These are phyloP conservation scores for Orussus abietinus DNA, from an alignment of 1,140 invertebrate species.

Conservation along the genomic window DNA sequence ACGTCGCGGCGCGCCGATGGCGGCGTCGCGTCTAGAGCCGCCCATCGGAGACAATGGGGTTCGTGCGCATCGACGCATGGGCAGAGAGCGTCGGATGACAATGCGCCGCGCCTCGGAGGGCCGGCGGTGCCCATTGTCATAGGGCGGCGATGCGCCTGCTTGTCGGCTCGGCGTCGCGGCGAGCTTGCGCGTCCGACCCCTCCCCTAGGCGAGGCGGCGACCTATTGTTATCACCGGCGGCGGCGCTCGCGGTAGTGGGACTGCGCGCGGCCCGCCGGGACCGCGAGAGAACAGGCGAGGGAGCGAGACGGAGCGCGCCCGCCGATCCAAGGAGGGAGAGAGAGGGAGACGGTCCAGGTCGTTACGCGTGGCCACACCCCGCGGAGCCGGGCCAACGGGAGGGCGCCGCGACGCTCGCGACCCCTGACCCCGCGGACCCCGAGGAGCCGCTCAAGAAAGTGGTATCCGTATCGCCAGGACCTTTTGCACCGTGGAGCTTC, in stretches of 20 bases:
- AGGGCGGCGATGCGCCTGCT: conserved; percentile 49
- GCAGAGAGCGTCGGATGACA: conserved; percentile 47
- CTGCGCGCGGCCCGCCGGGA: conserved; percentile 8
- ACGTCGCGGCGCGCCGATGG: not conserved
- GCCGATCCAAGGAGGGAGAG: conserved; percentile 2
- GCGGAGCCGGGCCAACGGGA: conserved; percentile 32
- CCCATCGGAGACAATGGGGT: conserved; percentile 49
- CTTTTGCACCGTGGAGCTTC: too few species aligned
- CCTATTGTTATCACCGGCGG: conserved; percentile 17
- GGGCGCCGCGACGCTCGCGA: conserved; percentile 25
- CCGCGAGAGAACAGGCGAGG: conserved; percentile 2
- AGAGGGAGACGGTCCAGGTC: too few species aligned
- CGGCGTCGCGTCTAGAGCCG: conserved; percentile 13
- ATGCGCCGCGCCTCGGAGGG: conserved; percentile 46
- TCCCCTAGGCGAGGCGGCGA: conserved; percentile 5
- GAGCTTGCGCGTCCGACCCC: not conserved
- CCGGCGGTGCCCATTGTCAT: conserved; percentile 51
- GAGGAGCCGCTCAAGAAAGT: conserved; percentile 19
- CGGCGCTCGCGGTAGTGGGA: conserved; percentile 6
- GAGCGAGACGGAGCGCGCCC: conserved; percentile 11
- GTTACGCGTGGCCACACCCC: conserved; percentile 36
- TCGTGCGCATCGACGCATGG: conserved; percentile 51
- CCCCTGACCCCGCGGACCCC: conserved; percentile 32
- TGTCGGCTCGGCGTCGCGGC: conserved; percentile 18
- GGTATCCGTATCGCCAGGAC: too few species aligned